Evolutionary conservation across 2,797 vertebrate genomes (phyloP), one percentile per base, ranked within the genome.

Genomic region (Clangula hyemalis): DNA sequence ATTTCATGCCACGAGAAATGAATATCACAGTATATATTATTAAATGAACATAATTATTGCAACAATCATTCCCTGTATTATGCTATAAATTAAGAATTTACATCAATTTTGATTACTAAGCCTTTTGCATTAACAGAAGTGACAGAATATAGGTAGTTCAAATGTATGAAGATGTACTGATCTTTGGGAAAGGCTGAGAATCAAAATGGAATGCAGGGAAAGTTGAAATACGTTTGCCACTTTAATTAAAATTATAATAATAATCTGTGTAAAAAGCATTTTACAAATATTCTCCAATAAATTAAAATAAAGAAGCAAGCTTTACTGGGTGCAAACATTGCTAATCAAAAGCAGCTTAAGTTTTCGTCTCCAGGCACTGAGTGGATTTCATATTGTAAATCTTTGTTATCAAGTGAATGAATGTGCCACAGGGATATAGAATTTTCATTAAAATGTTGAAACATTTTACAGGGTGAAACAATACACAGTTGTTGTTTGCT

Each of bases 361-460:
- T 76, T 81, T 96, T 80, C 49, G 15, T 73, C 51, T 86, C 36
- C 41, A 75, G 43, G 57, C 32, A 70, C 18, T 53, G 49, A 68
- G 91, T 49, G 84, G 76, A 80, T 94, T 81, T 39, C 60, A 89
- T 54, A 87, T 36, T 57, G 36, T 85, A 95, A 96, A 94, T 79
- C 78, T 93, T 71, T 89, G 43, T 56, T 89, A 87, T 15, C 47
- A 74, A 91, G 45, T 74, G 56, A 95, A 94, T 83, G 80, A 87
- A 83, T 91, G 56, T 56, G 82, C 36, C 43, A 61, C 19, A 80
- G 43, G 76, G 64, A 95, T 86, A 88, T 11, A 77, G 92, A 95
- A 92, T 87, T 94, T 90, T 90, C 94, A 95, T 87, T 88, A 94
- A 96, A 95, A 85, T 62, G 38, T 79, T 90, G 57, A 96, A 97